Evolutionary conservation across 2,113 vertebrate species (phyloP), one percentile per base, ranked within the genome.

Genomic region (zebrafish (Danio rerio)): DNA sequence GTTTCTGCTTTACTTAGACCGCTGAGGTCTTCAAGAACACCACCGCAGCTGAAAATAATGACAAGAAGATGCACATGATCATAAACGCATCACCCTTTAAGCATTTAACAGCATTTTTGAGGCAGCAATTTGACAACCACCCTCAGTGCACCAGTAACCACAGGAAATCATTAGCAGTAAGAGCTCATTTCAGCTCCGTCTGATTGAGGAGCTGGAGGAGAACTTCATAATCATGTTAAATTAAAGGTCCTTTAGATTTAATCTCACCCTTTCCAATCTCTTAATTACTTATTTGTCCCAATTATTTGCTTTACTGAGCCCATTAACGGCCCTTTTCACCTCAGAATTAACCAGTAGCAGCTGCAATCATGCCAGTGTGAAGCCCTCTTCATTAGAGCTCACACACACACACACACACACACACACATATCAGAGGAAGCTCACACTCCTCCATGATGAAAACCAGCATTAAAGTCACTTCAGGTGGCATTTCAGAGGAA

Each of bases 261-360:
- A 90, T 90, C 89, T 84, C 82, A 91, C 86, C 87, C 81, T 90
- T 86, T 91, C 86, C 86, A 87, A 89, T 86, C 86, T 84, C 89
- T 91, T 93, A 94, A 94, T 92, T 89, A 92, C 91, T 91, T 91
- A 93, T 93, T 93, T 94, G 93, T 94, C 91, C 86, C 92, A 93
- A 94, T 93, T 90, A 93, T 92, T 92, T 93, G 92, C 92, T 92
- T 92, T 92, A 91, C 91, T 90, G 90, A 91, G 89, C 89, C 90
- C 88, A 91, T 93, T 92, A 94, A 88, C 88, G 88, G 74, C 78
- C 69, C 53, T 81, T 82, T 88, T 91, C 90, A 90, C 91, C 91
- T 90, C 86, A 65, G 84, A 88, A 83, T 82, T 84, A 89, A 89
- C 85, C 74, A 81, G 89, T 87, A 81, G 89, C 89, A 83, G 83